Conservation (phyloP, 2,797 vertebrate species). For the Lindbergichthys nudifrons region DNA sequence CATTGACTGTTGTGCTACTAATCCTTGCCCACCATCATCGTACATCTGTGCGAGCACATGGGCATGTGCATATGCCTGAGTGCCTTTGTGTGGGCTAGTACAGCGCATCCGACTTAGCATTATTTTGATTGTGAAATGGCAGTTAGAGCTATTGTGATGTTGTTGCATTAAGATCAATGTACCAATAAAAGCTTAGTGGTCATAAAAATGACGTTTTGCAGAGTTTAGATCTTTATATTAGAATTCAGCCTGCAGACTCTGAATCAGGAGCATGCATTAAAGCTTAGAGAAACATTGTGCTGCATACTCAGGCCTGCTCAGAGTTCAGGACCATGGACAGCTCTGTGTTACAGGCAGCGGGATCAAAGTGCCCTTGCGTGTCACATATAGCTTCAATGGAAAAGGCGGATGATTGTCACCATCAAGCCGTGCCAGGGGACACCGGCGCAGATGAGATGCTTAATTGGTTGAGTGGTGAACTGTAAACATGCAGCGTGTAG, state of each 20-base stretch:
- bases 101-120: slow-evolving; percentile 35
- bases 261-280: slow-evolving; percentile 2
- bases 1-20: slow-evolving; percentile 73
- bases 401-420: slow-evolving; percentile 49
- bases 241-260: slow-evolving; percentile 2
- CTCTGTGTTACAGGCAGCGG: slow-evolving; percentile 31
- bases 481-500: slow-evolving; percentile 64
- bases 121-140: slow-evolving; percentile 2
- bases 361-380: slow-evolving; percentile 37
- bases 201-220: not conserved
- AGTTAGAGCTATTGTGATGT: not conserved
- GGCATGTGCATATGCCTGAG: slow-evolving; percentile 32
- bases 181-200: not conserved
- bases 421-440: slow-evolving; percentile 49
- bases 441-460: slow-evolving; percentile 48
- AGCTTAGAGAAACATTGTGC: not conserved
- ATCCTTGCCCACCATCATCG: slow-evolving; percentile 77
- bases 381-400: slow-evolving; percentile 36
- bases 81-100: slow-evolving; percentile 21
- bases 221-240: not conserved
- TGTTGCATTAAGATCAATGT: not conserved
- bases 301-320: slow-evolving; percentile 32
- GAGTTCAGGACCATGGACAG: slow-evolving; percentile 83
- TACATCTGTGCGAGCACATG: slow-evolving; percentile 54
- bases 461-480: slow-evolving; percentile 64